These are phyloP conservation scores for Caprella mutica DNA, from an alignment of 2,888 invertebrate genomes.

Conservation along the genomic window DNA sequence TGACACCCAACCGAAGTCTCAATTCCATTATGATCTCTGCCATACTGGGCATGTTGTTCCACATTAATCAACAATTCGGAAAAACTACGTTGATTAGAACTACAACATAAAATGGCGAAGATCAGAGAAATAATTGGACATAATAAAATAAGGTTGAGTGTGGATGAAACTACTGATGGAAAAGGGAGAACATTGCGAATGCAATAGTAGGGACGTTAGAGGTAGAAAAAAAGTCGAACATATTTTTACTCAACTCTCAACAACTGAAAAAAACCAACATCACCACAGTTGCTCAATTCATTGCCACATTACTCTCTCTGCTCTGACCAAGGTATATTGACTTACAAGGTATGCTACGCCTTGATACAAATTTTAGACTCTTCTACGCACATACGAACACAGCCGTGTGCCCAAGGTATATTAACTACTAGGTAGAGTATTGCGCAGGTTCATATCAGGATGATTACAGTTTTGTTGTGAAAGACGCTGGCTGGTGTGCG, in stretches of 20 bases:
- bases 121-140: background rate
- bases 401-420: too few relatives aligned
- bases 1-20: slow-evolving; percentile 2
- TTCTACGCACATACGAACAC: too few relatives aligned
- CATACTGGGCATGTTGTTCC: background rate
- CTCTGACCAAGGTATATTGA: too few relatives aligned
- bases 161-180: background rate
- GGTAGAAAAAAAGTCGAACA: too few relatives aligned
- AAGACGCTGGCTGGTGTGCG: too few relatives aligned
- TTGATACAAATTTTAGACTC: too few relatives aligned
- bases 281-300: background rate
- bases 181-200: background rate
- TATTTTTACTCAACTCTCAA: background rate
- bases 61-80: background rate
- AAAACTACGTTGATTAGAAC: background rate
- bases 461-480: too few relatives aligned
- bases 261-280: background rate
- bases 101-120: background rate
- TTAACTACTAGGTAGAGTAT: too few relatives aligned
- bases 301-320: background rate
- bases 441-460: too few relatives aligned
- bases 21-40: background rate
- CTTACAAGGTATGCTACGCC: too few relatives aligned
- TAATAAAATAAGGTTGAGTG: background rate
- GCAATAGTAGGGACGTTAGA: background rate